Base-by-base conservation (phyloP, 2,113 vertebrate species). In the Actenoides hombroni region DNA sequence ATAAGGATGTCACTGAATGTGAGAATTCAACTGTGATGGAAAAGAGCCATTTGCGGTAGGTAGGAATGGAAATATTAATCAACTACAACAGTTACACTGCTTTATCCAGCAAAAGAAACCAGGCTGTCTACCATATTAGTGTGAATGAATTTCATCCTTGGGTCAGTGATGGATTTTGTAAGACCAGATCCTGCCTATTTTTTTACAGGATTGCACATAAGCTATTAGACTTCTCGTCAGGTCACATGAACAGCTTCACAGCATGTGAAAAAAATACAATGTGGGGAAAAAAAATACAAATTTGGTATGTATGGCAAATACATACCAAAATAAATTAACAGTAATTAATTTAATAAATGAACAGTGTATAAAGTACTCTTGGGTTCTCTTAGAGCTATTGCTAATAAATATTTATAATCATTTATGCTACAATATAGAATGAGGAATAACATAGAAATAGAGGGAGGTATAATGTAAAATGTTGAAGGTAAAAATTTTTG, bases 401-500 rank as follows among this genome's bases (percentile, higher is more conserved):
- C 44, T 95, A 92, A 96, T 84, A 92, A 28, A 88, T 88, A 93
- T 90, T 65, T 92, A 79, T 92, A 91, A 96, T 87, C 80, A 88
- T 57, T 94, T 80, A 93, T 76, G 10, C 71, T 79, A 49, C 13
- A 67, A 20, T 23, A 42, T 4, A 19, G 25, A 69, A 83, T 19
- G 3, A 51, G 7, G 13, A 75, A 46, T 42, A 64, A 29, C 10
- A 14, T 3, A 64, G 25, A 84, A 90, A 80, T 4, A 76, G 26
- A 54, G 67, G 17, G 9, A 59, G 1, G 35, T 84, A 25, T 3
- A 70, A 37, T 4, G 3, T 78, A 54, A 49, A 81, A 57, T 53
- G 64, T 92, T 83, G 75, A 96, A 88, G 48, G 67, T 93, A 95
- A 96, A 95, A 96, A 96, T 89, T 94, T 83, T 91, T 88, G 39